phyloP scores from a whole-genome alignment of 2,797 vertebrate genomes.

The Peromyscus aztecus region DNA sequence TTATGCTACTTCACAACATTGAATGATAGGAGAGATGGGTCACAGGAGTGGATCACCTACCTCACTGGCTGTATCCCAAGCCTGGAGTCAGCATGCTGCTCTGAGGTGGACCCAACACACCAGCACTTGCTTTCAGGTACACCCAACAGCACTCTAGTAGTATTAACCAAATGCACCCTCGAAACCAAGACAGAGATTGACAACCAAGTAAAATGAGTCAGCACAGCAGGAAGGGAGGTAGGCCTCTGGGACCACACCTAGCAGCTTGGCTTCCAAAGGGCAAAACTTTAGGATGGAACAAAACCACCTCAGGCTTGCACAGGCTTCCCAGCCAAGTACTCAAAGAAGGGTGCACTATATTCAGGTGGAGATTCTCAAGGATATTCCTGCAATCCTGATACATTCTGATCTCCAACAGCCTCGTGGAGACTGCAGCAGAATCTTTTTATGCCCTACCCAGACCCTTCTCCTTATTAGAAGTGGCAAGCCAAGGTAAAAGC shows the following conservation, averaged over 20 bases:
- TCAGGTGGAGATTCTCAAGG: background rate
- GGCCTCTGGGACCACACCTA: background rate
- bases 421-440: constrained; percentile 24
- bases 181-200: background rate
- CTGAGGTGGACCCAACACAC: background rate
- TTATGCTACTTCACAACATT: background rate
- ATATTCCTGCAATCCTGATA: constrained; percentile 6
- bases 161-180: constrained; percentile 3
- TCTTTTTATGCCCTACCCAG: background rate
- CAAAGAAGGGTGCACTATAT: background rate
- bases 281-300: background rate
- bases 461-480: background rate
- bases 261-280: background rate
- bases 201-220: background rate
- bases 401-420: background rate
- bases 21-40: constrained; percentile 6
- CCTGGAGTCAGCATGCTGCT: background rate
- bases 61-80: background rate
- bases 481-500: constrained; percentile 21
- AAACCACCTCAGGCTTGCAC: background rate
- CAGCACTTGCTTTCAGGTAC: constrained; percentile 1
- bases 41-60: background rate
- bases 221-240: background rate
- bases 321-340: background rate
- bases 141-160: background rate